phyloP scores from a whole-genome alignment of 2,888 invertebrate species.

The Eupithecia subfuscata region DNA sequence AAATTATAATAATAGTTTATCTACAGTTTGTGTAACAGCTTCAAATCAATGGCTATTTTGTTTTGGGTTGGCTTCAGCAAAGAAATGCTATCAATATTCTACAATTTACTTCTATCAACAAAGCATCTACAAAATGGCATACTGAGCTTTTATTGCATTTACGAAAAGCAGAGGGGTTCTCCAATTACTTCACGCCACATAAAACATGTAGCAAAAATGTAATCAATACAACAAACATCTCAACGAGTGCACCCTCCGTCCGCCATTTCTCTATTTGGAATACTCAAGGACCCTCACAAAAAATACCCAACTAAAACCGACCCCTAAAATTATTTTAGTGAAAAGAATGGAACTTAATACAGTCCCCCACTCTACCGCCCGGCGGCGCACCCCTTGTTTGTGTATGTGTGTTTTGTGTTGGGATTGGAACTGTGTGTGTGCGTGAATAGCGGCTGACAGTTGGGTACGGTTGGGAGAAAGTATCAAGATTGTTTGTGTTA shows the following conservation, averaged over 20 bases:
- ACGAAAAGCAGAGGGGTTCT: slow-evolving; percentile 9
- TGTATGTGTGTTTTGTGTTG: slow-evolving; percentile 50
- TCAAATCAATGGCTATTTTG: not conserved
- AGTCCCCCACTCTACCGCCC: slow-evolving; percentile 75
- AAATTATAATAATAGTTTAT: not conserved
- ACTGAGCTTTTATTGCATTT: slow-evolving; percentile 12
- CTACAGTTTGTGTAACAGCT: not conserved
- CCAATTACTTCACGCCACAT: slow-evolving; percentile 37
- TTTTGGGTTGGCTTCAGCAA: not conserved
- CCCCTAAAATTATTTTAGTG: slow-evolving; percentile 85
- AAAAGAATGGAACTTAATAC: slow-evolving; percentile 85
- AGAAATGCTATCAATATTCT: slow-evolving; percentile 11
- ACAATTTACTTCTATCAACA: not conserved
- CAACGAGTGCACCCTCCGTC: slow-evolving; percentile 62
- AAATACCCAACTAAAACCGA: slow-evolving; percentile 82
- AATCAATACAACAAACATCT: slow-evolving; percentile 58
- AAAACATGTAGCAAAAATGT: slow-evolving; percentile 51
- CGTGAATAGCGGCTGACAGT: slow-evolving; percentile 75
- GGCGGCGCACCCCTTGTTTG: slow-evolving; percentile 71
- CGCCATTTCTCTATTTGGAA: slow-evolving; percentile 77
- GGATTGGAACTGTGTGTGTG: slow-evolving; percentile 54
- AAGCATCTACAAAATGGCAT: not conserved
- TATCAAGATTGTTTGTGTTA: slow-evolving; percentile 28
- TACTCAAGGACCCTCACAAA: slow-evolving; percentile 74
- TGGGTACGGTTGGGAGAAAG: slow-evolving; percentile 59